Conservation (phyloP, 1,140 invertebrate species). For the Heliconius melpomene region DNA sequence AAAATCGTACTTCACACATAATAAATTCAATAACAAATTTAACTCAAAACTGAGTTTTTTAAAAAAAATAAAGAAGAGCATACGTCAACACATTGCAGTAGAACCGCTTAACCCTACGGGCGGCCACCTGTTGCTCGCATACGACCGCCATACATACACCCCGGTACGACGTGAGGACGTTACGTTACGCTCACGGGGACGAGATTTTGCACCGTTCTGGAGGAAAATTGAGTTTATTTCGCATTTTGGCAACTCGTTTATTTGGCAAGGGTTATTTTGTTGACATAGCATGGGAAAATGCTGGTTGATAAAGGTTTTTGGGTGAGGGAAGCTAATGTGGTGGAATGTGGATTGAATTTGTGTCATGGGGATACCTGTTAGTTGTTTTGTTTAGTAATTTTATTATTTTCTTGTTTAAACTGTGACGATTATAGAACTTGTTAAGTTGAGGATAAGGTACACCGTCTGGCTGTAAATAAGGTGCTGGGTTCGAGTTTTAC, state of each 20-base stretch:
- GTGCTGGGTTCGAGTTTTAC: no score
- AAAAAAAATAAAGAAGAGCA: conserved; percentile 49
- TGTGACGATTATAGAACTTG: no score
- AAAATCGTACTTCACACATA: no score
- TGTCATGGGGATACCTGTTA: no score
- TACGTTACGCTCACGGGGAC: conserved; percentile 52
- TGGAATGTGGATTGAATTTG: not conserved
- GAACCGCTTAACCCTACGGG: conserved; percentile 74
- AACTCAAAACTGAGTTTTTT: not conserved
- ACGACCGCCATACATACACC: conserved; percentile 70
- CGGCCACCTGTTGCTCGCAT: conserved; percentile 72
- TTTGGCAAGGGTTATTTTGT: conserved; percentile 55
- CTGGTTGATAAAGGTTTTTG: not conserved
- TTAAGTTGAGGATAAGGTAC: no score
- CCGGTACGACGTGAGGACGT: conserved; percentile 49
- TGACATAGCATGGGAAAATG: conserved; percentile 19
- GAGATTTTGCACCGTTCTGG: conserved; percentile 53
- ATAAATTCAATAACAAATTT: not conserved
- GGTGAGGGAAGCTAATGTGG: not conserved
- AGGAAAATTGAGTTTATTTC: conserved; percentile 71
- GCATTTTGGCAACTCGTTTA: conserved; percentile 61
- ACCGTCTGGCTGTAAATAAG: no score
- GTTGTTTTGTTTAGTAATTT: no score
- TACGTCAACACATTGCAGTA: conserved; percentile 33
- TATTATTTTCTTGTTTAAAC: no score